Base-by-base conservation (phyloP, 2,888 invertebrate species). In the Tolmerus cingulatus region DNA sequence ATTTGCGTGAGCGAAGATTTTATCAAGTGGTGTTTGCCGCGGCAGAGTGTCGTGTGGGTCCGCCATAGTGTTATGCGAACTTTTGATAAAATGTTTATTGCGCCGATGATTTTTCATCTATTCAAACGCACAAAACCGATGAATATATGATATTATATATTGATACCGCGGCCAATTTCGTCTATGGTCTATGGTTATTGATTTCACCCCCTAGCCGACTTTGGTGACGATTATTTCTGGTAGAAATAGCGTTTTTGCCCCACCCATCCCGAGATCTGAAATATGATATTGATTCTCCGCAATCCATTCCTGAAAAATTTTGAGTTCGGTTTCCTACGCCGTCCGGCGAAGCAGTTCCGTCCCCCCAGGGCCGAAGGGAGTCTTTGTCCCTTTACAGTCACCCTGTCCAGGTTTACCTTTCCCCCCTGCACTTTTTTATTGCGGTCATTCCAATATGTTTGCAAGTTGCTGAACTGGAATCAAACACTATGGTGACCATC, bases 391-490 rank as follows among this genome's bases (percentile, higher is more conserved):
- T 76, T 40, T 76, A n/a, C 76, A 14, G 12, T 46, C 43, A 66
- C 66, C 66, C 66, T 66, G 27, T 23, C 46, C 30, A 74, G 27
- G 27, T 74, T 43, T 46, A 74, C 85, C 77, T 55, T 78, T 51
- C 76, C 86, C 86, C 74, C 86, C 78, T 55, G 55, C 66, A 82
- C 57, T 57, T 87, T 88, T 88, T 88, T 88, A 88, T 88, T 88
- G 88, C 88, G 88, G 88, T 88, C 87, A 87, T 87, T 87, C 87
- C 87, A 88, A 88, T 88, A 88, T 88, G 88, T 87, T 88, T 88
- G 87, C 87, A 87, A 87, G 87, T 88, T 88, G 87, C 86, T 87
- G 88, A 88, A 88, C 88, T 88, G 87, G 88, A 88, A 88, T 88
- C 87, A 87, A 88, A 88, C 87, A 88, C 84, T 84, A 88, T 86